A percentile compares a stretch with the other conserved stretches of the same genome.
phyloP scores from a whole-genome alignment of 2,113 vertebrate genomes.

The Odontophorus gujanensis region DNA sequence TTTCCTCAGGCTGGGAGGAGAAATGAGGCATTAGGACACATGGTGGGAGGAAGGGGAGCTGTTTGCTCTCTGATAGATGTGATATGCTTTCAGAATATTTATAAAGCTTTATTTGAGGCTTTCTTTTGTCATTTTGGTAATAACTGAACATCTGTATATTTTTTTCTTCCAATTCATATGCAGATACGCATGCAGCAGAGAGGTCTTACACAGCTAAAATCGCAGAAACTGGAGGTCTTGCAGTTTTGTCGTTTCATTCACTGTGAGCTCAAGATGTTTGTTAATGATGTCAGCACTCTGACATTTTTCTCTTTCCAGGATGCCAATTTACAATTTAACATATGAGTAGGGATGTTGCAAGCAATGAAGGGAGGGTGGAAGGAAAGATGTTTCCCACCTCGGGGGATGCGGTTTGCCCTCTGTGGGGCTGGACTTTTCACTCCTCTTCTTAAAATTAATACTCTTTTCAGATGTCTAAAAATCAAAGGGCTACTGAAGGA shows the following conservation, averaged over 20 bases:
- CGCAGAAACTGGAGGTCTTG: background rate
- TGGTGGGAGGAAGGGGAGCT: background rate
- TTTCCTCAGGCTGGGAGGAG: background rate
- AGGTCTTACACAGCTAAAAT: background rate
- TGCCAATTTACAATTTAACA: constrained; percentile 2
- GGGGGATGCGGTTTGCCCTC: background rate
- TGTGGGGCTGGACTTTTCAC: background rate
- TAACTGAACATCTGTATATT: background rate
- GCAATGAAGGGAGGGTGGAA: background rate
- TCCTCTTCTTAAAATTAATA: background rate
- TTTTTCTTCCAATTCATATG: background rate
- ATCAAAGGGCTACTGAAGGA: background rate
- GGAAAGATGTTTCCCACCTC: background rate
- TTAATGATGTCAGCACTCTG: background rate
- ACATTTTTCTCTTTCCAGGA: background rate
- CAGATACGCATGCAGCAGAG: background rate
- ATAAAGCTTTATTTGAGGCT: background rate
- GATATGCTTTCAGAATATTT: background rate
- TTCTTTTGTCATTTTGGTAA: background rate
- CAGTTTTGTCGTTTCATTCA: background rate
- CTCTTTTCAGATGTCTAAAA: background rate
- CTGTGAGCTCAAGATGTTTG: background rate
- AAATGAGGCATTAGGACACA: background rate
- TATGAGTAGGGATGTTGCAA: background rate
- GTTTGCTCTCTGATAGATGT: background rate